phyloP scores from a whole-genome alignment of 2,888 invertebrate species.

The Cryptophagus acutangulus region DNA sequence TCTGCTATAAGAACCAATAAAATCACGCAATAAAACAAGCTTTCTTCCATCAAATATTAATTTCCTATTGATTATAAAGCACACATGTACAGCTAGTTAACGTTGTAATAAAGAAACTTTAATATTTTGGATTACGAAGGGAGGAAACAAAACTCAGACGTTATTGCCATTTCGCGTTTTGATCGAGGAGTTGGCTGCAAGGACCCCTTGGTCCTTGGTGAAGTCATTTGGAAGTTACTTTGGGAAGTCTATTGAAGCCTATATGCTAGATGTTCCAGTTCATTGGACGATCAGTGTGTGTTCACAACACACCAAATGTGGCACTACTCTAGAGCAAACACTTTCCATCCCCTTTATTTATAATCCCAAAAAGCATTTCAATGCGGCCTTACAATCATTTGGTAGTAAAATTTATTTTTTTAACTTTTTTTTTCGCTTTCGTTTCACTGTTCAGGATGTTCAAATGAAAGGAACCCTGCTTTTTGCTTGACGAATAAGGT shows the following conservation, averaged over 20 bases:
- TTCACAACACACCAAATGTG: slow-evolving; percentile 24
- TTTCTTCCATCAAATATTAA: too few relatives aligned
- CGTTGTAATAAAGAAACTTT: too few relatives aligned
- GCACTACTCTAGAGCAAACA: slow-evolving; percentile 18
- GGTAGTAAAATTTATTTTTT: slow-evolving; percentile 31
- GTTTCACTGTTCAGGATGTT: slow-evolving; percentile 19
- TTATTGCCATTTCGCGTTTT: slow-evolving; percentile 28
- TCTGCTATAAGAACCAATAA: too few relatives aligned
- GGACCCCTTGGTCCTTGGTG: slow-evolving; percentile 22
- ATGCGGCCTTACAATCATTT: slow-evolving; percentile 30
- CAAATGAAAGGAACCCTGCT: slow-evolving; percentile 11
- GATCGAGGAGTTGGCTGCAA: slow-evolving; percentile 16
- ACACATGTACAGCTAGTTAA: too few relatives aligned
- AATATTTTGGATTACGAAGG: too few relatives aligned
- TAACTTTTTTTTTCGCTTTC: slow-evolving; percentile 21
- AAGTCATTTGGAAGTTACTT: slow-evolving; percentile 33
- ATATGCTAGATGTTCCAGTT: slow-evolving; percentile 29
- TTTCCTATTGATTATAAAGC: too few relatives aligned
- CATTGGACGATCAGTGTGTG: slow-evolving; percentile 26
- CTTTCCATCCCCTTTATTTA: too few relatives aligned
- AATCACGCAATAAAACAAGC: too few relatives aligned
- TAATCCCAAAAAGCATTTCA: too few relatives aligned
- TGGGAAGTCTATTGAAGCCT: slow-evolving; percentile 31
- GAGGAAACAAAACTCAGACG: too few relatives aligned
- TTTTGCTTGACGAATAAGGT: slow-evolving; percentile 17